Evolutionary conservation across 1,140 invertebrate genomes (phyloP), one percentile per base, ranked within the genome.

Genomic region (Trachymyrmex septentrionalis): DNA sequence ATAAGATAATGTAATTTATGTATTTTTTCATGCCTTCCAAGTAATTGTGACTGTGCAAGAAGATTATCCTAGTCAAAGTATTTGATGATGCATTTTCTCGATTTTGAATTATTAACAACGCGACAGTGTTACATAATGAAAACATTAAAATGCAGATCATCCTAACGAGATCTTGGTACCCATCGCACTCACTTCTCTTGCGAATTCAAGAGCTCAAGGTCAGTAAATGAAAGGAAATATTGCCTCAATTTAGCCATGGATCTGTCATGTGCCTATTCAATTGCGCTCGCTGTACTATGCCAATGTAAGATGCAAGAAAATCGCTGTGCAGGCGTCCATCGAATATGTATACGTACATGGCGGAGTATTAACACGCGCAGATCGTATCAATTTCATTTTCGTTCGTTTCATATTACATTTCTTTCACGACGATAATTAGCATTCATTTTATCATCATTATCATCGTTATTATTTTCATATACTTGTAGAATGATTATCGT

Each of bases 191-290:
- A 67, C 88, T 90, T 87, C 53, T 91, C 86, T 71, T 55, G 53
- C 77, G 77, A 90, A 75, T 67, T 90, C 82, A 86, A 91, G 82
- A 90, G 50, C 86, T 90, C 88, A 92, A 92, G 91, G 91, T 92
- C 91, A 92, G 91, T 92, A 92, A 92, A 88, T 82, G 86, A 88
- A 91, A 75, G 53, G 53, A 91, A 91, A 87, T 89, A 88, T 86
- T 86, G 76, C 55, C 75, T 88, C 72, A 77, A 88, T 85, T 85
- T 90, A 90, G 69, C 80, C 80, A 86, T 88, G 86, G 57, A 82
- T 90, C 59, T 91, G 89, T 85, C 86, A 64, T 90, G 86, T 89
- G 82, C 85, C 78, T 84, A 72, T 57, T 88, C 55, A 86, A 78
- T 91, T 90, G 59, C 88, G 82, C 59, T 90, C 72, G 78, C 30